phyloP scores from a whole-genome alignment of 2,113 vertebrate genomes.

The Rhizomys pruinosus region DNA sequence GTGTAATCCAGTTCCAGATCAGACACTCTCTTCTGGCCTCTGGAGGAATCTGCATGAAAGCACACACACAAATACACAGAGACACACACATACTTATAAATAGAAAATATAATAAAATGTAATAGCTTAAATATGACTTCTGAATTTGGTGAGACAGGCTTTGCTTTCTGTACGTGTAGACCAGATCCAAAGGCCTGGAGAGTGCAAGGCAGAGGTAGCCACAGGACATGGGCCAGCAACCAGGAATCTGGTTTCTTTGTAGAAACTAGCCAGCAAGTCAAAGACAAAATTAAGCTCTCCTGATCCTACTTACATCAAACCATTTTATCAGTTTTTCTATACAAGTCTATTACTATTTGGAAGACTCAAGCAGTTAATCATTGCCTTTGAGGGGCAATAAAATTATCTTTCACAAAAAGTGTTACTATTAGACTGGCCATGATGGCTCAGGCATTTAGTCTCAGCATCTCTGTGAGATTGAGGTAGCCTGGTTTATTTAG shows the following conservation, averaged over 20 bases:
- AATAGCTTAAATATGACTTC: not conserved
- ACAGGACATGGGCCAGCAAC: not conserved
- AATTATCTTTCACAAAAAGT: not conserved
- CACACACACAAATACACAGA: no score
- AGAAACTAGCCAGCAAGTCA: not conserved
- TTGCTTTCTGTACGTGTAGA: not conserved
- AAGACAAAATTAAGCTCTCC: not conserved
- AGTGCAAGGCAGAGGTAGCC: accelerated
- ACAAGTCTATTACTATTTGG: not conserved
- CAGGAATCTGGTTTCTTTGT: no score
- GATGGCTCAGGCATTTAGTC: no score
- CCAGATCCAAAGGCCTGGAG: not conserved
- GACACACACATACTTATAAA: no score
- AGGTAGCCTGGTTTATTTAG: no score
- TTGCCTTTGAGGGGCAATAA: not conserved
- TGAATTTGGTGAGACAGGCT: no score
- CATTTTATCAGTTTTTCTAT: not conserved
- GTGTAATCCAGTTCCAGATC: no score
- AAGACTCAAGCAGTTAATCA: not conserved
- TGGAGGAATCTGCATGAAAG: no score
- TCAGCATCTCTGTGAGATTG: no score
- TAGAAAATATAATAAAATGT: no score
- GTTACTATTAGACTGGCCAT: no score
- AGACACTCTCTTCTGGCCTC: no score
- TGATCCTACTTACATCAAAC: not conserved